A percentile compares a stretch with the other conserved stretches of the same genome.
phyloP scores from a whole-genome alignment of 2,888 invertebrate genomes.

The Rhabditoides inermis region DNA sequence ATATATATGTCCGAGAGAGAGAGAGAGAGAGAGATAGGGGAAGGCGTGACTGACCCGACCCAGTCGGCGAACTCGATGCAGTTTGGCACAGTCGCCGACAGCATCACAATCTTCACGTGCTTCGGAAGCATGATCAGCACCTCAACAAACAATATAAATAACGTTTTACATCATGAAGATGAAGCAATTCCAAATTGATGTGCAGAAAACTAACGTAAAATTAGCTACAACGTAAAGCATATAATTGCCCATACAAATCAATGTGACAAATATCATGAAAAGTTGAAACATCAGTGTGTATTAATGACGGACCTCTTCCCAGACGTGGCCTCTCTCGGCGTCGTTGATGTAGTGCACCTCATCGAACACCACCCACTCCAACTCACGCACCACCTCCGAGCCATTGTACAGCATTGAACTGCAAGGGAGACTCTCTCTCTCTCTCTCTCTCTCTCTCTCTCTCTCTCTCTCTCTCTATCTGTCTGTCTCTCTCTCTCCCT shows the following conservation, averaged over 20 bases:
- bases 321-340: conserved; percentile 90
- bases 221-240: no score
- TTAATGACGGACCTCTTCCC: conserved; percentile 77
- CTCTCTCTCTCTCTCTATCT: no score
- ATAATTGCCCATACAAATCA: no score
- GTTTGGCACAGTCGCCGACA: conserved; percentile 97
- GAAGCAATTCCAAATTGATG: neutral
- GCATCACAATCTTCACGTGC: conserved; percentile 87
- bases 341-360: conserved; percentile 99
- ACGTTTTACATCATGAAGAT: neutral
- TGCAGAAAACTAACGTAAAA: no score
- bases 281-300: no score
- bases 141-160: no score
- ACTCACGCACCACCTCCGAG: conserved; percentile 84
- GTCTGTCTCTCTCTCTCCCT: no score
- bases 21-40: neutral
- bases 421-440: conserved; percentile 1
- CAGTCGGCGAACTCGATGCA: conserved; percentile 79
- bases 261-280: no score
- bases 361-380: conserved; percentile 97
- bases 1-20: conserved; percentile 5
- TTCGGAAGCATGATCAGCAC: conserved; percentile 86
- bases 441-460: neutral
- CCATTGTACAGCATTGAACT: conserved; percentile 84
- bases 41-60: conserved; percentile 57